Base-by-base conservation (phyloP, 1,140 invertebrate genomes). In the Ceratitis capitata region DNA sequence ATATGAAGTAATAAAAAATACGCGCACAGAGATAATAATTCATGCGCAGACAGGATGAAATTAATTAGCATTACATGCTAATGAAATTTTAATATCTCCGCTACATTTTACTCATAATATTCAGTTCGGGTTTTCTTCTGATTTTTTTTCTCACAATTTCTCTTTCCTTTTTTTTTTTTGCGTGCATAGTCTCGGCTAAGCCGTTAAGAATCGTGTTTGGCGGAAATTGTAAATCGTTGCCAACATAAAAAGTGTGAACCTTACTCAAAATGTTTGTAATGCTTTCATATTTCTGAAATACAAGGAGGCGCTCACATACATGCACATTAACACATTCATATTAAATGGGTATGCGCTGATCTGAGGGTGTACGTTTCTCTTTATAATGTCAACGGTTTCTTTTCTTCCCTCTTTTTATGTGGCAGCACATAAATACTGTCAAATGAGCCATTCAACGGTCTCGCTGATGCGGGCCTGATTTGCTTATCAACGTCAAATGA, bases 1-100 rank as follows among this genome's bases (percentile, higher is more conserved):
- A 10, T 10, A 5, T 3, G 47, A 26, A 49, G n/a, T 26, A 9
- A 39, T 12, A 39, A 69, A 35, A 39, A 69, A 69, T 69, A 4
- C 16, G 64, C 58, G 39, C 0, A 9, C 0, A 9, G 5, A 42
- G n/a, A 83, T 53, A 42, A 83, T 53, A 83, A 64, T 39, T 47
- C 69, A 78, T 45, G 69, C 39, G 69, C 32, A 45, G 39, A 78
- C 69, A 78, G 69, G 69, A 85, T 82, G 69, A 85, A 85, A 85
- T 85, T 85, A 85, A 85, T 85, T 53, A 85, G 47, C 84, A 85
- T 85, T 78, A 85, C 32, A 85, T 53, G 69, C 49, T 85, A 82
- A 85, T 85, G 69, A 85, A 85, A 85, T 85, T 85, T 74, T 85
- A 85, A 82, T 78, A 69, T 82, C 84, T 78, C 35, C 35, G 39